These are phyloP conservation scores for Lottia gigantea DNA, from an alignment of 2,888 invertebrate genomes.

Conservation along the genomic window DNA sequence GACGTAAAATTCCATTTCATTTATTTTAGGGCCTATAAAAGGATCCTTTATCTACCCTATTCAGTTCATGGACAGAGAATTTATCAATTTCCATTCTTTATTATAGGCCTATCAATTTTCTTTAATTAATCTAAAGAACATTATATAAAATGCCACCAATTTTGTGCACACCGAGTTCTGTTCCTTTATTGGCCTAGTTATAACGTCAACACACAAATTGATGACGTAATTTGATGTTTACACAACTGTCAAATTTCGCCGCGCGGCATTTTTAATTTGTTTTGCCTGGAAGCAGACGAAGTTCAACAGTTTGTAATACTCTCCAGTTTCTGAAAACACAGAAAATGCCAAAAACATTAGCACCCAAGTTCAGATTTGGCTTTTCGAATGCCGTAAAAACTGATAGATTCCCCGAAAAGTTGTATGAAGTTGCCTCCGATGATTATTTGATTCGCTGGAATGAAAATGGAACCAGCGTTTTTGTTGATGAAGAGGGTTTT, in stretches of 20 bases:
- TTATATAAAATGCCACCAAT: too few relatives aligned
- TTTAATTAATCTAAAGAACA: too few relatives aligned
- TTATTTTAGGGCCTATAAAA: too few relatives aligned
- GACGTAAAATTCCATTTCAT: too few relatives aligned
- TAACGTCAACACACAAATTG: not conserved
- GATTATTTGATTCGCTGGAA: conserved; percentile 53
- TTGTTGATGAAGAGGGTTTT: conserved; percentile 45
- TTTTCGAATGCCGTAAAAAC: not conserved
- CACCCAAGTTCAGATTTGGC: not conserved
- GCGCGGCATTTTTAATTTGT: not conserved
- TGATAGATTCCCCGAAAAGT: conserved; percentile 51
- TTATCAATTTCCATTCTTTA: too few relatives aligned
- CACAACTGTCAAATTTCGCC: conserved; percentile 4
- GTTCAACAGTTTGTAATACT: not conserved
- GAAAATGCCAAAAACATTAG: too few relatives aligned
- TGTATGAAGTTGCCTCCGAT: conserved; percentile 54
- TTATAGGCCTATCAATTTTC: too few relatives aligned
- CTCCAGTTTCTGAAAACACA: not conserved
- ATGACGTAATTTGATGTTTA: not conserved
- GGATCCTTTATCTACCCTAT: too few relatives aligned
- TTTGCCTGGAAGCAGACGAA: not conserved
- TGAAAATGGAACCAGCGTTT: conserved; percentile 43
- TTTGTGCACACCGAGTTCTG: not conserved
- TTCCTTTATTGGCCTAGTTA: not conserved
- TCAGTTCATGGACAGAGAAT: too few relatives aligned